Conservation (phyloP, 2,113 vertebrate genomes). For the Cyanocitta stelleri region DNA sequence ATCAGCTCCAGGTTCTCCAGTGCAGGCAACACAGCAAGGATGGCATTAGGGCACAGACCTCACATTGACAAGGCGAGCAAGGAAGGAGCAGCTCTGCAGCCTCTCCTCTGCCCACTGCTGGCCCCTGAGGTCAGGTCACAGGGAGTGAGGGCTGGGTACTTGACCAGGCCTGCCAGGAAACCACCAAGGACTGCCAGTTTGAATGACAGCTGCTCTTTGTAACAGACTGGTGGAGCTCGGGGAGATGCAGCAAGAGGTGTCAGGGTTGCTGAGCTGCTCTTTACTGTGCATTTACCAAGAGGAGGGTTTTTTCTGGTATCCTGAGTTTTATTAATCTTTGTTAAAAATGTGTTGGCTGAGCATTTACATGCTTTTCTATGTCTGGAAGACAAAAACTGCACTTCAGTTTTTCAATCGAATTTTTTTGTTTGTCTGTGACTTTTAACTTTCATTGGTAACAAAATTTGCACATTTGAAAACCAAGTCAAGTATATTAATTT, state of each 20-base stretch:
- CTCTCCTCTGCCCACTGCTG: background rate
- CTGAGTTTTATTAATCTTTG: background rate
- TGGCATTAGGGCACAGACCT: background rate
- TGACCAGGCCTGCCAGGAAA: background rate
- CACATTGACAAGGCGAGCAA: accelerated
- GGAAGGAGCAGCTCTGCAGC: background rate
- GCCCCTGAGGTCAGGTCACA: accelerated
- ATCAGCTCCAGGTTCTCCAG: background rate
- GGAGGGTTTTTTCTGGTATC: background rate
- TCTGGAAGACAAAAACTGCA: background rate
- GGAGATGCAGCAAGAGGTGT: background rate
- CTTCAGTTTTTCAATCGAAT: background rate
- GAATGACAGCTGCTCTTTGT: background rate
- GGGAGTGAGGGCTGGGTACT: background rate
- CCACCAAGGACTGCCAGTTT: background rate
- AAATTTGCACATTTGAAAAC: background rate
- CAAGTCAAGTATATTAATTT: background rate
- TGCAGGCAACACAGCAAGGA: background rate
- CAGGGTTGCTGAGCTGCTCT: background rate
- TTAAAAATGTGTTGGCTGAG: background rate
- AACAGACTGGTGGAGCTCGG: accelerated
- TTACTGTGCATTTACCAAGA: background rate
- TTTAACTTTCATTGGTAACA: background rate
- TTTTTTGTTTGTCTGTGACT: background rate
- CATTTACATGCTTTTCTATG: background rate